Percentiles rank a stretch among this genome's conserved stretches.
phyloP scores from a whole-genome alignment of 2,113 vertebrate species.

The Calidris pugnax region DNA sequence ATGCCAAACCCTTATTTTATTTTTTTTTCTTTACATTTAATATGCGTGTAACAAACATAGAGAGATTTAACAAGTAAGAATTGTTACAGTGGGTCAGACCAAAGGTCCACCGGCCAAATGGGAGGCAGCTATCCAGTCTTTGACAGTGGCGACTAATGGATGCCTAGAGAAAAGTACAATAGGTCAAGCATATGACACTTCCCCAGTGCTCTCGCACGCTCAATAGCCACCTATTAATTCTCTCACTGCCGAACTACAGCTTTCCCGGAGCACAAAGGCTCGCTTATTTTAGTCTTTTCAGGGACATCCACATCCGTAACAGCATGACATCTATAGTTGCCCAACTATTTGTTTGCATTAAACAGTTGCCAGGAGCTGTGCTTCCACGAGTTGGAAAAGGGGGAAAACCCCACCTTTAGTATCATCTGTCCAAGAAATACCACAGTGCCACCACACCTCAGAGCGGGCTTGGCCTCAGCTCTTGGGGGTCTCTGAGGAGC shows the following conservation, averaged over 20 bases:
- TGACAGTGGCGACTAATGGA: background rate
- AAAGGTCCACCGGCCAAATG: background rate
- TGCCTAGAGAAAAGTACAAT: background rate
- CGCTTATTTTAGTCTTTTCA: background rate
- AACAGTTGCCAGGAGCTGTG: background rate
- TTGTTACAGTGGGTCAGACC: background rate
- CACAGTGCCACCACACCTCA: background rate
- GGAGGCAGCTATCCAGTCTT: background rate
- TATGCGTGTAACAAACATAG: background rate
- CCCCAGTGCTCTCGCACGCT: background rate
- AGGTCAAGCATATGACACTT: background rate
- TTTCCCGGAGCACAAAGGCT: background rate
- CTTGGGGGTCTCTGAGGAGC: rapidly evolving
- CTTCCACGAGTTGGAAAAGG: background rate
- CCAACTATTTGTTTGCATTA: background rate
- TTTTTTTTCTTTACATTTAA: background rate
- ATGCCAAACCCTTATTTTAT: rapidly evolving
- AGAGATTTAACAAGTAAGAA: background rate
- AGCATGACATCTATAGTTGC: background rate
- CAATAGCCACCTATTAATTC: background rate
- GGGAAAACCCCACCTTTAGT: background rate
- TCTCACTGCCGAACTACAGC: background rate
- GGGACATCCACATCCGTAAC: background rate
- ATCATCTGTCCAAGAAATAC: rapidly evolving
- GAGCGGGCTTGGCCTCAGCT: rapidly evolving